phyloP scores from a whole-genome alignment of 1,140 invertebrate genomes.

The Musca domestica region DNA sequence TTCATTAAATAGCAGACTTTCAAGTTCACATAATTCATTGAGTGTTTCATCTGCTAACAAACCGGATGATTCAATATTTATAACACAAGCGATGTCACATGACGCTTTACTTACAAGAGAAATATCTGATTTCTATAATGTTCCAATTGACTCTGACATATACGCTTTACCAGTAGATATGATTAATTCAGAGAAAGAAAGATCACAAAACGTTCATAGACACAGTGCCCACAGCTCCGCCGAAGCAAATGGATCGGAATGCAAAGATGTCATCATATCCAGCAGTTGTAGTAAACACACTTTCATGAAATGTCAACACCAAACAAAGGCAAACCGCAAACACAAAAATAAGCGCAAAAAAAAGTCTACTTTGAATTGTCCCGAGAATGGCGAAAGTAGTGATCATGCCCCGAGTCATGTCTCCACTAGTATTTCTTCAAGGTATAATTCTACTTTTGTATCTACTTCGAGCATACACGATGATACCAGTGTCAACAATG shows the following conservation, averaged over 20 bases:
- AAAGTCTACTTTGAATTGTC: constrained; percentile 29
- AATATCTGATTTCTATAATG: constrained; percentile 80
- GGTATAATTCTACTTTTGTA: constrained; percentile 19
- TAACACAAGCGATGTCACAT: constrained; percentile 81
- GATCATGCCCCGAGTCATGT: not conserved
- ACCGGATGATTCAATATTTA: constrained; percentile 79
- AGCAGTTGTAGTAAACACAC: constrained; percentile 8
- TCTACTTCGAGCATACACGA: constrained; percentile 8
- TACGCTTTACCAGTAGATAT: constrained; percentile 81
- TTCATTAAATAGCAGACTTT: constrained; percentile 71
- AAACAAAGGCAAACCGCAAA: constrained; percentile 39
- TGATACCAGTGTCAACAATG: constrained; percentile 29
- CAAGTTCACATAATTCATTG: constrained; percentile 78
- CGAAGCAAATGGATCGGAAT: not conserved
- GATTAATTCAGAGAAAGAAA: constrained; percentile 48
- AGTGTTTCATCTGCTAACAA: constrained; percentile 67
- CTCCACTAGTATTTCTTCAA: constrained; percentile 1
- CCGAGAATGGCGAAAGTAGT: not conserved
- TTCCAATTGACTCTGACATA: constrained; percentile 81
- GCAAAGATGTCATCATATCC: not conserved
- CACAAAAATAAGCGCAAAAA: constrained; percentile 49
- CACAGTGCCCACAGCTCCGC: not conserved
- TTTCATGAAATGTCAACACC: constrained; percentile 27
- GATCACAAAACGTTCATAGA: not conserved
- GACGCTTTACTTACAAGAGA: constrained; percentile 67